These are phyloP conservation scores for Cheilosia vulpina DNA, from an alignment of 2,888 invertebrate genomes.

Conservation along the genomic window DNA sequence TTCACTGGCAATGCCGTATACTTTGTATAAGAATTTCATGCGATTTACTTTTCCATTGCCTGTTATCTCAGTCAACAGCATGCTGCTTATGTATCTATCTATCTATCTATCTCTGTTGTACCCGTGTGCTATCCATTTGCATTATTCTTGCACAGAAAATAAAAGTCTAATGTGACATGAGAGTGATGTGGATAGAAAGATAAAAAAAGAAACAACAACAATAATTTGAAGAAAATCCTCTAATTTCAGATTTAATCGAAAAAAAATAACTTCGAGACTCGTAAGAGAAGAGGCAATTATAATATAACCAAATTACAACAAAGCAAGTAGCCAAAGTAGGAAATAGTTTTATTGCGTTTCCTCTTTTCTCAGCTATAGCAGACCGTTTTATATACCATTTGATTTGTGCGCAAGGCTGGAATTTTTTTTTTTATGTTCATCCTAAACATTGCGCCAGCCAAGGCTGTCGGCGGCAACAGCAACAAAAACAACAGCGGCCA, in stretches of 20 bases:
- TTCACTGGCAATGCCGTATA: conserved; percentile 39
- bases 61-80: conserved; percentile 43
- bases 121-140: neutral
- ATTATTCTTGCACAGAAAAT: conserved; percentile 22
- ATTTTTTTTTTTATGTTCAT: conserved; percentile 13
- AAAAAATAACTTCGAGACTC: conserved; percentile 47
- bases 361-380: conserved; percentile 5
- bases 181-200: conserved; percentile 32
- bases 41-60: conserved; percentile 33
- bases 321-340: neutral
- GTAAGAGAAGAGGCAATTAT: conserved; percentile 33
- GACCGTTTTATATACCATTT: conserved; percentile 1
- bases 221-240: conserved; percentile 14
- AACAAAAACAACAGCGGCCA: conserved; percentile 21
- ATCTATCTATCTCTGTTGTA: conserved; percentile 18
- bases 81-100: conserved; percentile 15
- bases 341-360: conserved; percentile 14
- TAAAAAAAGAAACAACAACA: conserved; percentile 25
- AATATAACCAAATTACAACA: conserved; percentile 24
- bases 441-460: conserved; percentile 65
- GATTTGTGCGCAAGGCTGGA: conserved; percentile 57
- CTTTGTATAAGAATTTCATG: conserved; percentile 41
- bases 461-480: conserved; percentile 63
- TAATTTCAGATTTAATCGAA: neutral
- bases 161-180: conserved; percentile 27